Base-by-base conservation (phyloP, 2,797 vertebrate genomes). In the Acipenser oxyrinchus region DNA sequence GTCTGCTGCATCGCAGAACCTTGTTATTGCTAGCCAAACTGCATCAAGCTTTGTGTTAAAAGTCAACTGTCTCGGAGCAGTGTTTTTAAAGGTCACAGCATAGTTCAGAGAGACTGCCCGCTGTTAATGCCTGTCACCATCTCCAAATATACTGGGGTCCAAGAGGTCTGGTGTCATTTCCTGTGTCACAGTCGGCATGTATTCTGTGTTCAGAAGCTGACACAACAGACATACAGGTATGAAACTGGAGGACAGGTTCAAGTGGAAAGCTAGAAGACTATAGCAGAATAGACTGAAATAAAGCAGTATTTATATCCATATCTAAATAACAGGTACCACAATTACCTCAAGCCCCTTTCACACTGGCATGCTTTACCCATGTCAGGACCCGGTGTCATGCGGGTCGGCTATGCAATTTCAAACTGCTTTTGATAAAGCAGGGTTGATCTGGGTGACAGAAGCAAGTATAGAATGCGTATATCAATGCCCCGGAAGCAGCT, bases 31-130 rank as follows among this genome's bases (percentile, higher is more conserved):
- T 11, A 4, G 55, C 55, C 18, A 37, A 55, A 7, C 48, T 48
- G 7, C 18, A 62, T 4, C 7, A 48, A 9, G 60, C 60, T 37
- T 37, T 62, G 9, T 62, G 18, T 62, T 15, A 62, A 62, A 62
- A 23, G 18, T 62, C 60, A 62, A 60, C 50, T 68, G 68, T 76
- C 70, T 53, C n/a, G 49, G 68, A 79, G 76, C 77, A 75, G 79
- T 79, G 81, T 75, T 70, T 69, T 68, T 73, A 83, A 84, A 87
- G 82, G 81, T 84, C 79, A 83, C 55, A 15, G 67, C 48, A 61
- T 71, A 79, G 77, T 82, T 62, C 60, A 48, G 18, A 48, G 60
- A 62, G 23, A 62, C 23, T 37, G 60, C 18, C 13, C 60, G 6
- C 7, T 23, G 60, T 62, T 62, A 62, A 62, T 18, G 8, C 13